Conservation (phyloP, 2,113 vertebrate genomes). For the Cinclus cinclus region DNA sequence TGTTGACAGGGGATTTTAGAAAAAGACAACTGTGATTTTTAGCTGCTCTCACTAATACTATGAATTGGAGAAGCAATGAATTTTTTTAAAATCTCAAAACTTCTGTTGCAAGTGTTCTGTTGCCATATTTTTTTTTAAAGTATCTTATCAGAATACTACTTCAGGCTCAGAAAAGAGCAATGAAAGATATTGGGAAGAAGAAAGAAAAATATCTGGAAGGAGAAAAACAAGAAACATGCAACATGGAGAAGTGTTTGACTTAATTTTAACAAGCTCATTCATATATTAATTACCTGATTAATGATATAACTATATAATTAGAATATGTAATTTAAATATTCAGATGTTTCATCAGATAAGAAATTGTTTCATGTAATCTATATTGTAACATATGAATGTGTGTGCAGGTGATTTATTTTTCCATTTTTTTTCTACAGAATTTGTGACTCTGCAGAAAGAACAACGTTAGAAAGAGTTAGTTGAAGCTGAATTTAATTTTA, state of each 20-base stretch:
- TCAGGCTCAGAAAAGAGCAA: neutral
- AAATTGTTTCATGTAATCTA: neutral
- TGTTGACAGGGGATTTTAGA: neutral
- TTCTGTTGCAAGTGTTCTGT: neutral
- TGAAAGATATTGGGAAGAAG: neutral
- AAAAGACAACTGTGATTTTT: neutral
- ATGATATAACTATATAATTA: neutral
- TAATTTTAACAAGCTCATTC: neutral
- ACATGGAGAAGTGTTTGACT: neutral
- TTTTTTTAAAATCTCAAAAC: neutral
- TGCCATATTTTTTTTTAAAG: neutral
- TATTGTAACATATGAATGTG: neutral
- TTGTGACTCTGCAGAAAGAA: neutral
- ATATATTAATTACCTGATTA: neutral
- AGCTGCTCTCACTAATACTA: neutral
- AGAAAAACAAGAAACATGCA: neutral
- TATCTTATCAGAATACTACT: neutral
- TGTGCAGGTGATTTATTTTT: neutral
- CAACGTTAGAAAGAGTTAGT: neutral
- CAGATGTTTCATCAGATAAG: neutral
- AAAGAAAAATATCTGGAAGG: neutral
- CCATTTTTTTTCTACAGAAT: neutral
- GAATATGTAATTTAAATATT: neutral
- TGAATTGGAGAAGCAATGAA: neutral
- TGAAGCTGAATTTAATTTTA: neutral